Evolutionary conservation across 2,888 invertebrate species (phyloP), one percentile per base, ranked within the genome.

Genomic region (Calameuta filiformis): DNA sequence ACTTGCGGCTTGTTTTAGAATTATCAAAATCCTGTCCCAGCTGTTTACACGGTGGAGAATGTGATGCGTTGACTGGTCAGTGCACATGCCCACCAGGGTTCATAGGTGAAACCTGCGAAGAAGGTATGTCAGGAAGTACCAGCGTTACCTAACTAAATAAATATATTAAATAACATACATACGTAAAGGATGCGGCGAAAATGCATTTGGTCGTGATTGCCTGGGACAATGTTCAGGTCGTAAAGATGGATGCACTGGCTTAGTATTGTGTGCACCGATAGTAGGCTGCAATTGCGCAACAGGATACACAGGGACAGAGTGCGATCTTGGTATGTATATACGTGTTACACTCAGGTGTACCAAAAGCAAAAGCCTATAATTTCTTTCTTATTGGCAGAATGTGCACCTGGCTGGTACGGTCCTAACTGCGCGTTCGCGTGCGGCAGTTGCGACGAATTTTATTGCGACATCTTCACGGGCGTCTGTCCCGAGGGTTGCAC

Each of bases 251-350:
- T 83, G 83, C 76, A 76, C 77, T 73, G 83, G 83, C 35, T 71
- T 83, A 75, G 75, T 80, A 77, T 81, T 83, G 71, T 83, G 83
- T 75, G 80, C 79, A 75, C 80, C 82, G 23, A 76, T 77, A 73
- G 75, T 82, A 68, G 83, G 83, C 40, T 84, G 83, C 68, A 79
- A 79, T 73, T 84, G 83, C 56, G 83, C 83, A 73, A 79, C 82
- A 75, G 83, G 83, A 75, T 83, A 80, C 75, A 79, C 79, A 3
- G 83, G 83, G 75, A 75, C 69, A 33, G 73, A 73, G 69, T 83
- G 83, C 73, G 79, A 81, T 77, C 79, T 76, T 73, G 80, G 83
- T 83, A 76, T 69, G 30, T 75, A 73, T 15, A n/a, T 73, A 23
- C 31, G 56, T 56, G 56, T 23, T 56, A 56, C 23, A 56, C 56